These are phyloP conservation scores for Troilus luridus DNA, from an alignment of 2,888 invertebrate species.

Conservation along the genomic window DNA sequence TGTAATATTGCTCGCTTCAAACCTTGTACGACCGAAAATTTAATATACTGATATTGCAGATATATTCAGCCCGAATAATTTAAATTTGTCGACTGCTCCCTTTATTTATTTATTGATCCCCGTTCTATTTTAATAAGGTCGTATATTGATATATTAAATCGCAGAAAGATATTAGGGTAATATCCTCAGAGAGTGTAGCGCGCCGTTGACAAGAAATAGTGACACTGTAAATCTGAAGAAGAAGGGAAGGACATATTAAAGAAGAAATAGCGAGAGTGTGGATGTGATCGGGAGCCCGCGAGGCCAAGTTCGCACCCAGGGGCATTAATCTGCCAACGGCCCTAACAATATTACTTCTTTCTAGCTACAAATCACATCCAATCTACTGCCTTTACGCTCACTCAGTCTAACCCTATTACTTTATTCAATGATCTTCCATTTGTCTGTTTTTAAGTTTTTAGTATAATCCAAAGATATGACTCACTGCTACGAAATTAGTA, in stretches of 20 bases:
- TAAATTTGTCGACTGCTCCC: no score
- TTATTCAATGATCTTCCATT: constrained; percentile 12
- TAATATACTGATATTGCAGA: no score
- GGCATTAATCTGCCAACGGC: constrained; percentile 19
- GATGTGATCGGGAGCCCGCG: neutral
- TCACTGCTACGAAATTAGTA: neutral
- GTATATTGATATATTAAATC: no score
- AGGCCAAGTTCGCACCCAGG: neutral
- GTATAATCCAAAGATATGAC: neutral
- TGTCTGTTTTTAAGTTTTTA: neutral
- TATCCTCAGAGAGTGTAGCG: neutral
- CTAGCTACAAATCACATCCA: constrained; percentile 37
- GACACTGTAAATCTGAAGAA: neutral
- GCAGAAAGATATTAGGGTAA: neutral
- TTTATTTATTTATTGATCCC: no score
- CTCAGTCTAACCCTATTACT: neutral
- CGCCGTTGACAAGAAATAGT: neutral
- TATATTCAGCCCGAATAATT: no score
- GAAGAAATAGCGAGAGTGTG: neutral
- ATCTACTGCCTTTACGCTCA: neutral
- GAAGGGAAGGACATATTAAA: neutral
- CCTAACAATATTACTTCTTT: constrained; percentile 32
- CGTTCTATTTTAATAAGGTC: no score
- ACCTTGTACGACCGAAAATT: no score
- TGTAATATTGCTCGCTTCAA: no score